Conservation (phyloP, 1,140 invertebrate species). For the Microvelia longipes region DNA sequence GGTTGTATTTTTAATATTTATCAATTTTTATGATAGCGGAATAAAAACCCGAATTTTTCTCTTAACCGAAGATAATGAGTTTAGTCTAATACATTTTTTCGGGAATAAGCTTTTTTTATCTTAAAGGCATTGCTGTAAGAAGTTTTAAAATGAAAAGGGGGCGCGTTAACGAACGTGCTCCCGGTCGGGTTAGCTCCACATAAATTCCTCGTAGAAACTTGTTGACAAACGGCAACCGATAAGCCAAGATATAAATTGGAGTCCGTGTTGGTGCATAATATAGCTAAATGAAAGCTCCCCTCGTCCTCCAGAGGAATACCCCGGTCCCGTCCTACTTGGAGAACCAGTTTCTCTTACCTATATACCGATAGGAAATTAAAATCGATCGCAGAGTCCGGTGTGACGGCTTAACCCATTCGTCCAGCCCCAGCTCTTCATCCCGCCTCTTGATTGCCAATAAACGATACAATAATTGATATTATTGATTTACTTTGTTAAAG, state of each 20-base stretch:
- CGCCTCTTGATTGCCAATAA: too few relatives aligned
- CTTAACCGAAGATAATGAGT: too few relatives aligned
- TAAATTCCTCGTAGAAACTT: conserved; percentile 3
- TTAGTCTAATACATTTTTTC: too few relatives aligned
- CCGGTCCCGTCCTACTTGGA: not conserved
- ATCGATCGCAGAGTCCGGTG: not conserved
- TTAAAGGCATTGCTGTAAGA: too few relatives aligned
- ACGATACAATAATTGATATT: too few relatives aligned
- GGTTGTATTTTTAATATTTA: too few relatives aligned
- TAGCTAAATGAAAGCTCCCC: conserved; percentile 1
- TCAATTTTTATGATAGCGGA: too few relatives aligned
- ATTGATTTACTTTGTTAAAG: too few relatives aligned
- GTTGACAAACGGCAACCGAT: conserved; percentile 1
- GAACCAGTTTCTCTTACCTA: not conserved
- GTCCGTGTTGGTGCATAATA: conserved; percentile 3
- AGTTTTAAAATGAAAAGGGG: not conserved
- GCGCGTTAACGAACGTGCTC: conserved; percentile 2
- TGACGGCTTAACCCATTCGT: not conserved
- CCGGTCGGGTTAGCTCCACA: not conserved
- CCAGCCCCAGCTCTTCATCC: too few relatives aligned
- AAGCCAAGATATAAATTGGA: conserved; percentile 4
- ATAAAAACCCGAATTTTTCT: too few relatives aligned
- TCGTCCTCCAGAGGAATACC: not conserved
- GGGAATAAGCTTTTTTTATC: too few relatives aligned
- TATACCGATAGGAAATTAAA: conserved; percentile 2